These are phyloP conservation scores for Camelus dromedarius DNA, from an alignment of 2,113 vertebrate species.

Conservation along the genomic window DNA sequence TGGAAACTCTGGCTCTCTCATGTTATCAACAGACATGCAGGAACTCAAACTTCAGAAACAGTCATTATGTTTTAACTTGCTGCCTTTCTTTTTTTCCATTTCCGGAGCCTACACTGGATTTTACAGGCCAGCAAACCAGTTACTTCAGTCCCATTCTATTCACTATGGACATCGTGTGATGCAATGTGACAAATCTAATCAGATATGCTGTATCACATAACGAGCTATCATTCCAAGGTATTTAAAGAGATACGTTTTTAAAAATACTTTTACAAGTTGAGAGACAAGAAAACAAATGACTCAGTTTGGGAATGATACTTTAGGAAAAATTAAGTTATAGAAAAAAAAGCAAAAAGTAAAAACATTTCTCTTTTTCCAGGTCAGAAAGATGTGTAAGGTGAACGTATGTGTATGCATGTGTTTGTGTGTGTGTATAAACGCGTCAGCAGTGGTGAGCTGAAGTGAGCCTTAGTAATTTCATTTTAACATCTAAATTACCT, in stretches of 20 bases:
- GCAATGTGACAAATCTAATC: conserved; percentile 74
- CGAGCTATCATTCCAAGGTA: conserved; percentile 68
- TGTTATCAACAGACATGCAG: not conserved
- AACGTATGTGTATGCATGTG: not conserved
- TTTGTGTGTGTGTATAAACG: not conserved
- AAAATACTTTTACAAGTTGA: conserved; percentile 55
- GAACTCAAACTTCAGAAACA: not conserved
- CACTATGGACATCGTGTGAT: conserved; percentile 69
- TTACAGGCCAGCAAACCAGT: conserved; percentile 51
- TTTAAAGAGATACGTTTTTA: conserved; percentile 13
- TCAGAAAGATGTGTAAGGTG: not conserved
- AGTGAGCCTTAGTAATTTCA: not conserved
- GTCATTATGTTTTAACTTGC: conserved; percentile 8
- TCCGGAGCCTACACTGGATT: conserved; percentile 26
- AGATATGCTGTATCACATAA: conserved; percentile 59
- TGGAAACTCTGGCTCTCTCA: not conserved
- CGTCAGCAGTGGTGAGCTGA: not conserved
- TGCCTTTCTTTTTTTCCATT: conserved; percentile 46
- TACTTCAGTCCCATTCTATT: conserved; percentile 67
- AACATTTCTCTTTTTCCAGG: not conserved
- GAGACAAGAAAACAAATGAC: conserved; percentile 57
- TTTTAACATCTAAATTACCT: not conserved
- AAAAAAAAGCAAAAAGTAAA: not conserved
- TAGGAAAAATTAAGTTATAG: not conserved
- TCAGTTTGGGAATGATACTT: not conserved